These are phyloP conservation scores for Bombylius discolor DNA, from an alignment of 2,888 invertebrate genomes.

Conservation along the genomic window DNA sequence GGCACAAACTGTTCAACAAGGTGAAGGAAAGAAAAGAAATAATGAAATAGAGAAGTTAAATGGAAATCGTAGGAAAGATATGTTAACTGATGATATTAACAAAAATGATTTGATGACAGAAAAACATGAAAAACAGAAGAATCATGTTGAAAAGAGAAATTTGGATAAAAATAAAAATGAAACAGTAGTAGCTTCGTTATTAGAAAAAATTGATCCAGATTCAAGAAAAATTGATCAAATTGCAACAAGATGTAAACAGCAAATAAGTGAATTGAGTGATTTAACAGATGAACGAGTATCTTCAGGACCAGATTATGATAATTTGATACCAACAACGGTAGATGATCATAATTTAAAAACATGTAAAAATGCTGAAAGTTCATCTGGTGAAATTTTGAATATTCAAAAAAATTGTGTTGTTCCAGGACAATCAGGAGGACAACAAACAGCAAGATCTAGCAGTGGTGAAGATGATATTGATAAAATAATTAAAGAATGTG, in stretches of 20 bases:
- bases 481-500: conserved; percentile 34
- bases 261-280: conserved; percentile 26
- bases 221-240: conserved; percentile 40
- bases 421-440: conserved; percentile 1
- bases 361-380: conserved; percentile 16
- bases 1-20: background rate
- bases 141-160: no score
- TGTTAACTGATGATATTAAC: no score
- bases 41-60: no score
- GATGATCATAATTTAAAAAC: background rate
- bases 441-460: background rate
- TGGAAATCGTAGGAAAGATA: no score
- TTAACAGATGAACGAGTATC: conserved; percentile 29
- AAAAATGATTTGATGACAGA: no score
- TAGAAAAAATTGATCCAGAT: conserved; percentile 40
- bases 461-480: conserved; percentile 30
- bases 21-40: no score
- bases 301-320: conserved; percentile 36
- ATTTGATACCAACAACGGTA: conserved; percentile 18
- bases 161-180: background rate
- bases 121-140: no score
- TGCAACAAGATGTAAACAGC: conserved; percentile 38
- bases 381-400: conserved; percentile 18
- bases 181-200: conserved; percentile 19
- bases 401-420: conserved; percentile 12